A percentile compares a stretch with the other conserved stretches of the same genome.
phyloP scores from a whole-genome alignment of 2,888 invertebrate genomes.

The Andrena fulva region DNA sequence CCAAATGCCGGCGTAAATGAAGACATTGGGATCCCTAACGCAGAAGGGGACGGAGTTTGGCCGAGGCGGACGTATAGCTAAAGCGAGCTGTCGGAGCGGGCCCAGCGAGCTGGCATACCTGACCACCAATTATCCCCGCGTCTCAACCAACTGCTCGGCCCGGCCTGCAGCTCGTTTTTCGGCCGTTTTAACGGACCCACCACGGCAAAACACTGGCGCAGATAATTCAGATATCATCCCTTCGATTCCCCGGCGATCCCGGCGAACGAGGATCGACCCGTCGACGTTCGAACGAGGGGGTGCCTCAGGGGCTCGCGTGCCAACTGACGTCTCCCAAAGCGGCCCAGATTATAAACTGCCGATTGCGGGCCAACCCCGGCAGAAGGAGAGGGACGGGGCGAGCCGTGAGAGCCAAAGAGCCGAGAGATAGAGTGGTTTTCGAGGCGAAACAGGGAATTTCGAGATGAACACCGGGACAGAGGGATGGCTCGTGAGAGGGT shows the following conservation, averaged over 20 bases:
- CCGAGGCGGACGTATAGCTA: conserved; percentile 46
- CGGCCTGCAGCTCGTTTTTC: conserved; percentile 33
- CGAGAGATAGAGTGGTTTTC: conserved; percentile 40
- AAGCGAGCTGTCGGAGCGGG: conserved; percentile 20
- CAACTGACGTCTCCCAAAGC: conserved; percentile 79
- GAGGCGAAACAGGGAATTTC: conserved; percentile 32
- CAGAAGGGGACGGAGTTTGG: conserved; percentile 53
- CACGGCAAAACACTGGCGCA: conserved; percentile 65
- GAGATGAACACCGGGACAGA: conserved; percentile 20
- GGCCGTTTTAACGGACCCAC: conserved; percentile 65
- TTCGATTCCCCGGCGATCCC: conserved; percentile 70
- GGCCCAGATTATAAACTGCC: conserved; percentile 73
- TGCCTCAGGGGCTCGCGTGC: conserved; percentile 79
- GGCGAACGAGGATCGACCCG: conserved; percentile 62
- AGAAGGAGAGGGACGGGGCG: conserved; percentile 4
- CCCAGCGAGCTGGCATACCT: conserved; percentile 72
- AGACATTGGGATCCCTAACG: not conserved
- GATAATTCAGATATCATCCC: conserved; percentile 83
- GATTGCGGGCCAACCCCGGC: conserved; percentile 59
- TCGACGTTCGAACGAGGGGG: conserved; percentile 61
- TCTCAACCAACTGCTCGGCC: conserved; percentile 78
- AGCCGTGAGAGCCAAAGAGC: not conserved
- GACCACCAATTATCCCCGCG: conserved; percentile 81
- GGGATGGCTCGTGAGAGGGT: not conserved
- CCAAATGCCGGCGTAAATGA: not conserved